Evolutionary conservation across 2,113 vertebrate species (phyloP).

Genomic region (Gavia stellata): DNA sequence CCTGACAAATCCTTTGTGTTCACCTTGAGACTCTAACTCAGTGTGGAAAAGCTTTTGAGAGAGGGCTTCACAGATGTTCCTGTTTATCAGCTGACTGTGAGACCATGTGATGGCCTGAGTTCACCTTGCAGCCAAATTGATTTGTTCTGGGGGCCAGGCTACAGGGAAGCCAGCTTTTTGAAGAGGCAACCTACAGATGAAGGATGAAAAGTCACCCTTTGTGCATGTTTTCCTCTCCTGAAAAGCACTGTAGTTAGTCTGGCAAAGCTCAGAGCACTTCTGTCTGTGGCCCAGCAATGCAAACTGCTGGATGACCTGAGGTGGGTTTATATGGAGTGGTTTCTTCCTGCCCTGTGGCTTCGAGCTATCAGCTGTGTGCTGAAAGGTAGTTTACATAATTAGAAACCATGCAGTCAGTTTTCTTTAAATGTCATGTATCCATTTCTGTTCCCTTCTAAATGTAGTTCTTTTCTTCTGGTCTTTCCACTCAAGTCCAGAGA

Average conservation of each 20-base stretch:
- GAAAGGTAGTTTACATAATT: background rate
- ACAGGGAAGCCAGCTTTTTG: background rate
- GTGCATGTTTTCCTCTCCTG: background rate
- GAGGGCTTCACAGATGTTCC: background rate
- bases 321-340: background rate
- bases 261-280: background rate
- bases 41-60: background rate
- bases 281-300: background rate
- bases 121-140: rapidly evolving
- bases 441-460: background rate
- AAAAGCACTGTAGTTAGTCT: background rate
- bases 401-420: background rate
- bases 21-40: background rate
- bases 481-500: background rate
- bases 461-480: background rate
- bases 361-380: background rate
- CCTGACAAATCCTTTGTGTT: background rate
- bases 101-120: background rate
- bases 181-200: background rate
- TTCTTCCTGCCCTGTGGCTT: background rate
- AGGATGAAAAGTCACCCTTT: background rate
- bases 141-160: background rate
- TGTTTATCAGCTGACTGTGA: background rate
- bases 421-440: background rate
- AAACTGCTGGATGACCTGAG: background rate